Conservation (phyloP, 2,888 invertebrate species). For the Drosophila robusta region DNA sequence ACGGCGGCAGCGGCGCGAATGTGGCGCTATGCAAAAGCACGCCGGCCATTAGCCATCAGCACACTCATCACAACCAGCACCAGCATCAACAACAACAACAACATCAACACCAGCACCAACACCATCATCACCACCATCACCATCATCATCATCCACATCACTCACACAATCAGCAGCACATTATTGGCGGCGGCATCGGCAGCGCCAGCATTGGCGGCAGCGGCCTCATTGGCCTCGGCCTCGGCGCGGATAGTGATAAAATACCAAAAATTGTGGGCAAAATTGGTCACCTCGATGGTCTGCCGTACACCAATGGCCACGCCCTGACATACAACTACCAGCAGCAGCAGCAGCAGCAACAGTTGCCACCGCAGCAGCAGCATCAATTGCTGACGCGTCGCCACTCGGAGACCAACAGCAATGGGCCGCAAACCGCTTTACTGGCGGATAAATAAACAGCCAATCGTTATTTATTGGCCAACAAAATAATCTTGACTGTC, state of each 20-base stretch:
- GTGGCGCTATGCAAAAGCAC: conserved; percentile 80
- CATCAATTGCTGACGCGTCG: conserved; percentile 74
- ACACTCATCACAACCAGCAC: conserved; percentile 31
- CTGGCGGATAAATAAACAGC: conserved; percentile 57
- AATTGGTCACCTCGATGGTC: conserved; percentile 82
- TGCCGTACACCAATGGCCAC: conserved; percentile 70
- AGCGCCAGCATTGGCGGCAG: conserved; percentile 69
- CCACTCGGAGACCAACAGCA: conserved; percentile 79
- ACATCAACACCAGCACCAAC: conserved; percentile 42
- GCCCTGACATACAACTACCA: conserved; percentile 46
- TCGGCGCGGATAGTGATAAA: conserved; percentile 83
- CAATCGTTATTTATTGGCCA: not conserved
- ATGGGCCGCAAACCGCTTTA: conserved; percentile 51
- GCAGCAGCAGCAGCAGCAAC: conserved; percentile 38
- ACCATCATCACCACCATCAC: conserved; percentile 33
- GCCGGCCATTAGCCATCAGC: conserved; percentile 68
- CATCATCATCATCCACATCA: conserved; percentile 31
- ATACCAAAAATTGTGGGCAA: conserved; percentile 85
- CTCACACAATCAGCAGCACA: conserved; percentile 31
- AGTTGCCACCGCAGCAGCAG: conserved; percentile 47
- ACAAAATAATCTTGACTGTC: conserved; percentile 29
- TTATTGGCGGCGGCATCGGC: conserved; percentile 65
- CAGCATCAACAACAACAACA: conserved; percentile 41
- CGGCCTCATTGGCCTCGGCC: conserved; percentile 55
- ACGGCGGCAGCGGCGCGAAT: conserved; percentile 49